phyloP scores from a whole-genome alignment of 2,113 vertebrate genomes.

The Periophthalmus modestus region DNA sequence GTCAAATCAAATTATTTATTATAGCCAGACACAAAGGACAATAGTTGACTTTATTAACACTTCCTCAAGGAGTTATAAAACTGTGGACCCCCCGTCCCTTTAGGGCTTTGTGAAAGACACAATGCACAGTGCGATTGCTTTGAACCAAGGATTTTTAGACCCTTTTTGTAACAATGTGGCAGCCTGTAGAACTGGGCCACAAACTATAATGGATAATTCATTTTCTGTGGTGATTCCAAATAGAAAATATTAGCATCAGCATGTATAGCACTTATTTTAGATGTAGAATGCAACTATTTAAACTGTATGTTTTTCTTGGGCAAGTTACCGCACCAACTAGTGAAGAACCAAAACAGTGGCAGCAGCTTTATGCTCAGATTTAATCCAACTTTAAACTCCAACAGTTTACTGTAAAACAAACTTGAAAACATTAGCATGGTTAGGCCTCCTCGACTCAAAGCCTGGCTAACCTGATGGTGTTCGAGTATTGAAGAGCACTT shows the following conservation, averaged over 20 bases:
- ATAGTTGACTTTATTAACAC: neutral
- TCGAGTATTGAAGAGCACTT: constrained; percentile 38
- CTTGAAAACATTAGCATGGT: constrained; percentile 25
- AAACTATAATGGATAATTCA: neutral
- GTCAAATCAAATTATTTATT: neutral
- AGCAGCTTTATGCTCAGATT: neutral
- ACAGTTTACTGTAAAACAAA: constrained; percentile 25
- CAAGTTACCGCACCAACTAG: neutral
- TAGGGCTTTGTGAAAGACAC: neutral
- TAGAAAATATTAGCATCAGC: neutral
- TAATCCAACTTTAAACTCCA: neutral
- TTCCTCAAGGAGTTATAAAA: constrained; percentile 4
- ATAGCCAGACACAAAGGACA: neutral
- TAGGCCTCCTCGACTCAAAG: constrained; percentile 15
- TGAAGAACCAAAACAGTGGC: neutral
- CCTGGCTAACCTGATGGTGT: neutral
- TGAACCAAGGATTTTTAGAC: neutral
- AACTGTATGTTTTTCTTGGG: neutral
- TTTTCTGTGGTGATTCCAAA: neutral
- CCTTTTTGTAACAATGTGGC: neutral
- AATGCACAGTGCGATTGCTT: neutral
- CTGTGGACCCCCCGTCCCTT: neutral
- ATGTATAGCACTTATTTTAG: neutral
- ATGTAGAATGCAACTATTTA: neutral
- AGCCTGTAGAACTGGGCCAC: neutral